These are phyloP conservation scores for Caenorhabditis briggsae DNA, from an alignment of 1,140 invertebrate genomes.

Conservation along the genomic window DNA sequence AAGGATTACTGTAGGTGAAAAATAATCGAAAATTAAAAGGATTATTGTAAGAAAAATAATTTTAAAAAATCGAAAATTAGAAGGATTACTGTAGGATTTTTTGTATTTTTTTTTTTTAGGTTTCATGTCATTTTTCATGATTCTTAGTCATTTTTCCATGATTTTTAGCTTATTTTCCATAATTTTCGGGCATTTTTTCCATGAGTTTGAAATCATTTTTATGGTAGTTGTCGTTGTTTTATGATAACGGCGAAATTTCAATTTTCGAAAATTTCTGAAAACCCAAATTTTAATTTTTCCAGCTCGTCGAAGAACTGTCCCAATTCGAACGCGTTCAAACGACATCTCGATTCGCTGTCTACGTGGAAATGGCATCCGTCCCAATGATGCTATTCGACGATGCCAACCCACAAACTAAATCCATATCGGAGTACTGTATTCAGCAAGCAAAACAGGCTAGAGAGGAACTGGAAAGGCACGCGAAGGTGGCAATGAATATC, in stretches of 20 bases:
- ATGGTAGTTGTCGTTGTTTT: too few relatives aligned
- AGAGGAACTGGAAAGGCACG: constrained; percentile 26
- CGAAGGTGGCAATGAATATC: not conserved
- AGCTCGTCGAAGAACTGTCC: not conserved
- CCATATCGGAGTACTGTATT: not conserved
- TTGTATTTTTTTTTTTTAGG: too few relatives aligned
- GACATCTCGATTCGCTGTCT: constrained; percentile 12
- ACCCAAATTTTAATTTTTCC: not conserved
- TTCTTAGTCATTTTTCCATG: too few relatives aligned
- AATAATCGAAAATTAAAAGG: too few relatives aligned
- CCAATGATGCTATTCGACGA: constrained; percentile 16
- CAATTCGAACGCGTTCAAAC: constrained; percentile 45
- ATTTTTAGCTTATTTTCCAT: too few relatives aligned
- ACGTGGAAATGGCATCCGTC: constrained; percentile 16
- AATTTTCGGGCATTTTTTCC: too few relatives aligned
- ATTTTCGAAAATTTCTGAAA: not conserved
- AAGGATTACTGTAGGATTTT: too few relatives aligned
- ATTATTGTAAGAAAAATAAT: too few relatives aligned
- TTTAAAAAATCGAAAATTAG: too few relatives aligned
- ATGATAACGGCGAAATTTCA: not conserved
- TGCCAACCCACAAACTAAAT: not conserved
- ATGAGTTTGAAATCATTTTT: too few relatives aligned
- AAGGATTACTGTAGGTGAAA: too few relatives aligned
- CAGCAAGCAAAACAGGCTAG: constrained; percentile 7
- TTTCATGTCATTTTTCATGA: too few relatives aligned